Conservation (phyloP, 2,888 invertebrate species). For the Adelognathus sp. region DNA sequence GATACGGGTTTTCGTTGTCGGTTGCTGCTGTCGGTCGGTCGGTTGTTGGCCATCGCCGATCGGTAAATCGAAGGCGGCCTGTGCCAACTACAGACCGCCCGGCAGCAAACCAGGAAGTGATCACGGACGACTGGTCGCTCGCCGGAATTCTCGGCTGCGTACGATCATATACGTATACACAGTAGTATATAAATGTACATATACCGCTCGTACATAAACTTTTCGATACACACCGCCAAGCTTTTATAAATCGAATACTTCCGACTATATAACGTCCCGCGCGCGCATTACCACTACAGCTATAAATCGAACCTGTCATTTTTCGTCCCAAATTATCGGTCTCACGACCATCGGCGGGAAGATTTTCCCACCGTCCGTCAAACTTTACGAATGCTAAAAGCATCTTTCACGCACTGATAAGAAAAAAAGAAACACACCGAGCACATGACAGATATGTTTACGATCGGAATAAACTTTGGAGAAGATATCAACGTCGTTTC, state of each 20-base stretch:
- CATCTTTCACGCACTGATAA: too few relatives aligned
- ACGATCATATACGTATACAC: conserved; percentile 57
- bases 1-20: conserved; percentile 53
- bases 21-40: conserved; percentile 1
- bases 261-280: not conserved
- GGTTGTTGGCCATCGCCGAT: conserved; percentile 16
- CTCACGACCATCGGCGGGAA: not conserved
- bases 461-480: too few relatives aligned
- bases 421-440: too few relatives aligned
- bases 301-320: not conserved
- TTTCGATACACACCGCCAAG: too few relatives aligned
- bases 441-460: too few relatives aligned
- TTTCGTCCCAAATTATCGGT: not conserved
- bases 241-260: not conserved
- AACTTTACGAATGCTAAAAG: too few relatives aligned
- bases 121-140: conserved; percentile 69
- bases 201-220: not conserved
- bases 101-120: conserved; percentile 73
- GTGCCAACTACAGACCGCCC: conserved; percentile 56
- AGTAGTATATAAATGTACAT: too few relatives aligned
- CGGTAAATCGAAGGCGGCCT: conserved; percentile 9
- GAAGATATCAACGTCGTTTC: too few relatives aligned
- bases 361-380: too few relatives aligned
- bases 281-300: not conserved
- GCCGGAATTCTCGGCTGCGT: conserved; percentile 69